These are phyloP conservation scores for Catocala nupta DNA, from an alignment of 2,888 invertebrate species.

Conservation along the genomic window DNA sequence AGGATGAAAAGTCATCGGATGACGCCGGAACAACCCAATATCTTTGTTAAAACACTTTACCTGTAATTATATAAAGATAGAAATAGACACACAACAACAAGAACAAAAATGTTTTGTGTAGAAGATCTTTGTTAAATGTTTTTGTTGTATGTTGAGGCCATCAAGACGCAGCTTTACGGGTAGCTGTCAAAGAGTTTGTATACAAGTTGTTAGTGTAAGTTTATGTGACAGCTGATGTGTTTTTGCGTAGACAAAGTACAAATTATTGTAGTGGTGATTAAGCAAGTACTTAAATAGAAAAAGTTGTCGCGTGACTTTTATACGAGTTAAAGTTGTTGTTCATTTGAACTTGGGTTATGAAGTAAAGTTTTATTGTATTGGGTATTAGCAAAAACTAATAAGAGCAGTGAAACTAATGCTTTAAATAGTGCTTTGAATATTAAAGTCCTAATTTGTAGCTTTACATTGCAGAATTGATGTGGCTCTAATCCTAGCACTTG, in stretches of 20 bases:
- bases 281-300: slow-evolving; percentile 13
- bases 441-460: no score
- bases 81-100: no score
- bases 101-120: no score
- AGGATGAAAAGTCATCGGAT: no score
- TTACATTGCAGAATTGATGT: no score
- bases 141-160: slow-evolving; percentile 2
- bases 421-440: no score
- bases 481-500: no score
- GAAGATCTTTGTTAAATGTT: not conserved
- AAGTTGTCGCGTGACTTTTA: slow-evolving; percentile 16
- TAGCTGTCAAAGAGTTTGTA: slow-evolving; percentile 16
- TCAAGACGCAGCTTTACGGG: slow-evolving; percentile 1
- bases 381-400: no score
- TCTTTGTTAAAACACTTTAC: no score
- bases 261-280: slow-evolving; percentile 15
- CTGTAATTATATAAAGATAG: no score
- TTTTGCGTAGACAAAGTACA: slow-evolving; percentile 13
- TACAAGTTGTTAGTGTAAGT: slow-evolving; percentile 15
- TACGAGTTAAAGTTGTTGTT: slow-evolving; percentile 18
- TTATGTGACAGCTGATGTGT: slow-evolving; percentile 15
- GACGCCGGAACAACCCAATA: no score
- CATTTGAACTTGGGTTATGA: slow-evolving; percentile 5
- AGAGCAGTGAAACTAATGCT: no score
- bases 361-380: not conserved